phyloP scores from a whole-genome alignment of 2,113 vertebrate genomes.

The Nothoprocta perdicaria region DNA sequence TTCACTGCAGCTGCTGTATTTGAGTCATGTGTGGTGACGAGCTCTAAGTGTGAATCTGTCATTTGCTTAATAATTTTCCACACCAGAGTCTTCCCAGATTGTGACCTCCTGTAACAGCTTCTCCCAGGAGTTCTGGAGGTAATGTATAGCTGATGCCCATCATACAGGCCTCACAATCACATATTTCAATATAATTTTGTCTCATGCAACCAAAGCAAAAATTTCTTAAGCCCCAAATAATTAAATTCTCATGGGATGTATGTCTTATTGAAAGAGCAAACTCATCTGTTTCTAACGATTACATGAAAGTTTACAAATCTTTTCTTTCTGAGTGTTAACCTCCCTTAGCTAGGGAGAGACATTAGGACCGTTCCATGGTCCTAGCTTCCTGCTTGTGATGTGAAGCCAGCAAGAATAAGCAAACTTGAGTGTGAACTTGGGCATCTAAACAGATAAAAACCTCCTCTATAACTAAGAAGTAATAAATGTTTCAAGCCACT shows the following conservation, averaged over 20 bases:
- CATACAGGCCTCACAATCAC: accelerated
- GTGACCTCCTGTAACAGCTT: not conserved
- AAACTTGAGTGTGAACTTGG: not conserved
- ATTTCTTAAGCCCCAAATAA: not conserved
- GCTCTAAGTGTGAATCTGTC: not conserved
- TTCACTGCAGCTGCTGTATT: not conserved
- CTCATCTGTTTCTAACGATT: not conserved
- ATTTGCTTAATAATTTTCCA: not conserved
- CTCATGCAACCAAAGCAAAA: accelerated
- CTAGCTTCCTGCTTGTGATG: not conserved
- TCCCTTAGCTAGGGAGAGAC: not conserved
- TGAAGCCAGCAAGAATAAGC: not conserved
- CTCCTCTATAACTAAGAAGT: not conserved
- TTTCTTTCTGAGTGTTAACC: not conserved
- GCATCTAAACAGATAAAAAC: not conserved
- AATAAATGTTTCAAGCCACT: not conserved
- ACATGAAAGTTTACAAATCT: not conserved
- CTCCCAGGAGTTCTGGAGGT: not conserved
- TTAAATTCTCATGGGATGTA: not conserved
- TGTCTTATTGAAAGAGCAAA: not conserved
- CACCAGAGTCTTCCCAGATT: not conserved
- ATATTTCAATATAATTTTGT: accelerated
- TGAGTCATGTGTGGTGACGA: not conserved
- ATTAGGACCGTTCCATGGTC: not conserved
- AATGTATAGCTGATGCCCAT: not conserved